Evolutionary conservation across 1,140 invertebrate species (phyloP).

Genomic region (Gryllus bimaculatus): DNA sequence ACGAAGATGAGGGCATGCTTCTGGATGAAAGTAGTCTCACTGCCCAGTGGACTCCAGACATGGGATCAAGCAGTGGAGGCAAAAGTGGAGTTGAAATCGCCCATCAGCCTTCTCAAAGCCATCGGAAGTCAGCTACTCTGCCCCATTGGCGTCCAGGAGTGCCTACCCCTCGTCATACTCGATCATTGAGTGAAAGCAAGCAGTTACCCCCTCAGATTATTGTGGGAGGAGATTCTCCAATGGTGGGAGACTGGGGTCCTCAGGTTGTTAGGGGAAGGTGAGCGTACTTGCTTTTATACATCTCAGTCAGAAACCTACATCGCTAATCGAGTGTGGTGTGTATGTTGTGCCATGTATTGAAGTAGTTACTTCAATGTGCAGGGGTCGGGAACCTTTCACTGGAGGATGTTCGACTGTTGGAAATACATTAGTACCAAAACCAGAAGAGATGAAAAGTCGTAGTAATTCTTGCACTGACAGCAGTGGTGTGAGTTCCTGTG

Average conservation of each 20-base stretch:
- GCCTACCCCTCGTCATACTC: constrained; percentile 24
- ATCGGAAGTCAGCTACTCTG: constrained; percentile 26
- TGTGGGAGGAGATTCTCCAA: background rate
- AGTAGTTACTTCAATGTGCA: background rate
- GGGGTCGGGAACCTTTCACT: background rate
- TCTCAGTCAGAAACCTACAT: too few relatives aligned
- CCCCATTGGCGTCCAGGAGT: constrained; percentile 22
- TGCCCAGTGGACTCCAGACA: constrained; percentile 11
- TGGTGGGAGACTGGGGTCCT: background rate
- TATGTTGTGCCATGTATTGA: background rate
- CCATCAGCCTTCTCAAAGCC: constrained; percentile 21
- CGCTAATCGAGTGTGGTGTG: too few relatives aligned
- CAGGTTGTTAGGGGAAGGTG: background rate
- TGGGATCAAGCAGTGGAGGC: background rate
- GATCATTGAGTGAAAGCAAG: constrained; percentile 31
- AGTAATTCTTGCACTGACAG: constrained; percentile 51
- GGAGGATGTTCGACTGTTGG: background rate
- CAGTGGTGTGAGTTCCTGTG: constrained; percentile 66
- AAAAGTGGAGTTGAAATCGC: background rate
- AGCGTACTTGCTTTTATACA: background rate
- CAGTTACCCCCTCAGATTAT: constrained; percentile 3
- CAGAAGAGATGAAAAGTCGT: constrained; percentile 14
- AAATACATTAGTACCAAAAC: background rate
- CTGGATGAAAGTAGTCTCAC: constrained; percentile 14
- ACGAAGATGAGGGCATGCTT: constrained; percentile 14